These are phyloP conservation scores for Sisor rabdophorus DNA, from an alignment of 2,113 vertebrate genomes.

Conservation along the genomic window DNA sequence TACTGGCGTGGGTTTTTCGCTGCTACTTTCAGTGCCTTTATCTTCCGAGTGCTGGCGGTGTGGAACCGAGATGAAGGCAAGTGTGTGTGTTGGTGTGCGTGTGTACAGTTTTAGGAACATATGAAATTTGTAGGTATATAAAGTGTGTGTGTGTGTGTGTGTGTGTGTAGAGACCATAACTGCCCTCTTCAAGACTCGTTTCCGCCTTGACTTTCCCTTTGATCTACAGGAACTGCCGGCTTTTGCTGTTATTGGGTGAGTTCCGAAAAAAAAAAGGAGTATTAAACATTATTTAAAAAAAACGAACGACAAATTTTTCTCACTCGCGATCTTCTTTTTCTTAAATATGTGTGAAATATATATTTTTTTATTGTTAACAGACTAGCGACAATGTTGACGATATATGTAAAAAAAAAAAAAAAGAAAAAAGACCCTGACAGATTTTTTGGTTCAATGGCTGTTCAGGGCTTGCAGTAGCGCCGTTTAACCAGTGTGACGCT, in stretches of 20 bases:
- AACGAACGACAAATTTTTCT: too few species aligned
- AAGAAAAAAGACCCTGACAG: too few species aligned
- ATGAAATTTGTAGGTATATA: neutral
- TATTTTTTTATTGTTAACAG: too few species aligned
- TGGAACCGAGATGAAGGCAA: slow-evolving; percentile 96
- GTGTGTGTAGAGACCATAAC: slow-evolving; percentile 86
- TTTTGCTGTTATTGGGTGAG: slow-evolving; percentile 94
- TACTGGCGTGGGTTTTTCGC: slow-evolving; percentile 99
- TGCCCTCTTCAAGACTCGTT: slow-evolving; percentile 93
- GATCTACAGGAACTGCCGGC: slow-evolving; percentile 97
- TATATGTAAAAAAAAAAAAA: too few species aligned
- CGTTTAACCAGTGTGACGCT: too few species aligned
- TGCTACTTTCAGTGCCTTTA: slow-evolving; percentile 96
- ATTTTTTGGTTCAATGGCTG: too few species aligned
- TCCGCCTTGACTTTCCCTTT: slow-evolving; percentile 94
- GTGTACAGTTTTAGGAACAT: neutral
- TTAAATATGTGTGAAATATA: too few species aligned
- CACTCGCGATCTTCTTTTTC: too few species aligned
- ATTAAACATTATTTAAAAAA: neutral
- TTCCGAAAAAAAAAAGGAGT: neutral
- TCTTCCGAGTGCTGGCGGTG: slow-evolving; percentile 92
- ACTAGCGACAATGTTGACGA: too few species aligned
- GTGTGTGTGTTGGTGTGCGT: neutral
- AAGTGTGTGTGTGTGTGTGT: slow-evolving; percentile 8
- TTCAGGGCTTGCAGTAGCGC: too few species aligned